Evolutionary conservation across 2,888 invertebrate species (phyloP), one percentile per base, ranked within the genome.

Genomic region (Fabriciana adippe): DNA sequence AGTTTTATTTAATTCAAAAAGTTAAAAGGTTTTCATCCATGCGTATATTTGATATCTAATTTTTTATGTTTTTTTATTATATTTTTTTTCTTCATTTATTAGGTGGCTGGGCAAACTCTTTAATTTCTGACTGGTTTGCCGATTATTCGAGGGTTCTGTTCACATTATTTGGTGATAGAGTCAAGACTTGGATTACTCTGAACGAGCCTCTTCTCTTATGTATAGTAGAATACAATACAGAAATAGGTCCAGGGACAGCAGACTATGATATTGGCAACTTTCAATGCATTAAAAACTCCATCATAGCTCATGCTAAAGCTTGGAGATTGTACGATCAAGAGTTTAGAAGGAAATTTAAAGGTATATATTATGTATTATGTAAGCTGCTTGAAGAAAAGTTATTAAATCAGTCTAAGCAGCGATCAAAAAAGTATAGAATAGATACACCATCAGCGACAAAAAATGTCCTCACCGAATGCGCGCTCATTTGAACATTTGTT

Each of bases 141-240:
- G 93, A 94, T 71, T 95, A 93, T 76, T 94, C 95, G 0, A 86
- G 90, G 18, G 74, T 94, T 0, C 81, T 93, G 1, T 93, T 91
- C 76, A 84, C 88, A 8, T 83, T 94, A 71, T 94, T 90, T 73
- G 95, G 93, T 0, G 93, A 94, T 73, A 90, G 94, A 50, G 94
- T 95, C 0, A 93, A 90, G 78, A 84, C 89, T 53, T 96, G 96
- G 96, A 92, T 95, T 1, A 96, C 96, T 0, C 88, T 96, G 53
- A 96, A 96, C 79, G 96, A 96, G 75, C 95, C 95, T 0, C 77
- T 83, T 50, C 71, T 84, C 1, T 73, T 87, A 48, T 92, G 92
- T 69, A 80, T 81, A 2, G 53, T 72, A 0, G 84, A 83, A 0
- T 94, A 93, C 75, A 88, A 86, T 4, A 79, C 83, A 1, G 87